A percentile compares a stretch with the other conserved stretches of the same genome.
Conservation (phyloP, 2,113 vertebrate species). For the Megaceryle torquata region DNA sequence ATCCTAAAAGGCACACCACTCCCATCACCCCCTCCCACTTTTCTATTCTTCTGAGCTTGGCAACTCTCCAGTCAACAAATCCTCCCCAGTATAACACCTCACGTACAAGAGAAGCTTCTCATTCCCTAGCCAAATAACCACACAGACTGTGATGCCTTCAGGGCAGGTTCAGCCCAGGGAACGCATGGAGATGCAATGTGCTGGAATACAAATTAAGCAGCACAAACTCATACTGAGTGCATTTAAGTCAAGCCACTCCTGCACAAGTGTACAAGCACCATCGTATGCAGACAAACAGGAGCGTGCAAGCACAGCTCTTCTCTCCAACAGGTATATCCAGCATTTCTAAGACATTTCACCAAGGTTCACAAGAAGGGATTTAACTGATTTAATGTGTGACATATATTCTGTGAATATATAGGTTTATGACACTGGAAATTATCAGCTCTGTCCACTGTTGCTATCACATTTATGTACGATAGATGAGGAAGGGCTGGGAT, state of each 20-base stretch:
- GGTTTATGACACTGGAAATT: not conserved
- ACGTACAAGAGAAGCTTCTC: not conserved
- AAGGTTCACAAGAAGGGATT: not conserved
- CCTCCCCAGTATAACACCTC: not conserved
- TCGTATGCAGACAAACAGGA: not conserved
- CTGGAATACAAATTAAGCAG: not conserved
- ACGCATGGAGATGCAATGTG: not conserved
- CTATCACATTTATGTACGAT: not conserved
- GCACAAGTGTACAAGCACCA: not conserved
- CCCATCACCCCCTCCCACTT: not conserved
- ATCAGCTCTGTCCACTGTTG: not conserved
- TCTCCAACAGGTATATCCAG: not conserved
- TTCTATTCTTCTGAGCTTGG: not conserved
- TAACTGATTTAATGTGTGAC: not conserved
- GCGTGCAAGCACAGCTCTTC: not conserved
- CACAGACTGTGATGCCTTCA: not conserved
- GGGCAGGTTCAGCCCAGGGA: not conserved
- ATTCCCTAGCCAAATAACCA: not conserved
- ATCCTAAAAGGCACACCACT: not conserved
- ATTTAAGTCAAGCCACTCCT: not conserved
- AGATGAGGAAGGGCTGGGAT: accelerated
- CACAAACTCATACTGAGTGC: not conserved
- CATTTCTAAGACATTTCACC: not conserved
- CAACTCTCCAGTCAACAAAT: not conserved
- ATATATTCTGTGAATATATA: not conserved